Evolutionary conservation across 2,113 vertebrate species (phyloP), one percentile per base, ranked within the genome.

Genomic region (Gulo gulo): DNA sequence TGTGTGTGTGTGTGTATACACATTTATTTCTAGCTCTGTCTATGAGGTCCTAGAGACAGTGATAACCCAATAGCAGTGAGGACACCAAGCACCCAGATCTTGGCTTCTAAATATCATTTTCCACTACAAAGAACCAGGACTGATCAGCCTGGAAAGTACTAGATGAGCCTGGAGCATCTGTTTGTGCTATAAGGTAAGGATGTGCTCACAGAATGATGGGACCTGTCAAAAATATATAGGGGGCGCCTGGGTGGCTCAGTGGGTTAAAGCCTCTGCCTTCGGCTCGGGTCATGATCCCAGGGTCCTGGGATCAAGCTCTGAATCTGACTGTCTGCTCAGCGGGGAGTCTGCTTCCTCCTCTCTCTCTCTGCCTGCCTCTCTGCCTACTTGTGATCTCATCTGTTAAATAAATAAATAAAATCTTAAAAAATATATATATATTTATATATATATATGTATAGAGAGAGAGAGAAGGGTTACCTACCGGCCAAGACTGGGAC

Each of bases 21-120:
- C 50, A 59, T 59, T n/a, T 67, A 71, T 76, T 61, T 82, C 78
- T 89, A 42, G 39, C 39, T 74, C 4, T 42, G 3, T 76, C 86
- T 78, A 47, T 92, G 34, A 73, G 45, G 74, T 94, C 82, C 18
- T 47, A 80, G 79, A 91, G 78, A 14, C 42, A 89, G 47, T 80
- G 71, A 71, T 24, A 52, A 24, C n/a, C n/a, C 13, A 23, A 31
- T 6, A 80, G 24, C 57, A 82, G n/a, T 13, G 14, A 95, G 45
- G 42, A 65, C 16, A 91, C 7, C 79, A 78, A 50, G 5, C 14
- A 69, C 39, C 55, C 42, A 88, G 14, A 61, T 88, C 79, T 95
- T 95, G 57, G 45, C 23, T 95, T 94, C 93, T 91, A 80, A 85
- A 94, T 78, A 79, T 36, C 67, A 96, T 88, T 95, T 91, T 93